These are phyloP conservation scores for Lochmaea crataegi DNA, from an alignment of 2,888 invertebrate genomes.

Conservation along the genomic window DNA sequence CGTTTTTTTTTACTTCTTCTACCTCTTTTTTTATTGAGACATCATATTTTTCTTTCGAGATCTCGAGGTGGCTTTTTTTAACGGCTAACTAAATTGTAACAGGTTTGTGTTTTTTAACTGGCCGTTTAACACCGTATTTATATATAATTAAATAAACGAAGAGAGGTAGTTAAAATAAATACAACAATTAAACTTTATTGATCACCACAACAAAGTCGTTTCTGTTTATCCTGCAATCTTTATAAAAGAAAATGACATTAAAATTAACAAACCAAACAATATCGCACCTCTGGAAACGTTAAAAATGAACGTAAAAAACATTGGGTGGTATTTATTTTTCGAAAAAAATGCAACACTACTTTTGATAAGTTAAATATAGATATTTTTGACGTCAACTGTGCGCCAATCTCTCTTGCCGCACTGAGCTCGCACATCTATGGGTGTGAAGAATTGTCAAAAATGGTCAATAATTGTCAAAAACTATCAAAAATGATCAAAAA, in stretches of 20 bases:
- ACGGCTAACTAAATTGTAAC: constrained; percentile 4
- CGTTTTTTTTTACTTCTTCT: constrained; percentile 36
- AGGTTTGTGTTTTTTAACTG: constrained; percentile 2
- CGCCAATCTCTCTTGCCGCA: too few relatives aligned
- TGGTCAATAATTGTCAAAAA: too few relatives aligned
- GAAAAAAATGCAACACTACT: too few relatives aligned
- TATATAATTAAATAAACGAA: background rate
- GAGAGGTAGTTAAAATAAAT: background rate
- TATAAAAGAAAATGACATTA: background rate
- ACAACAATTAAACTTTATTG: background rate
- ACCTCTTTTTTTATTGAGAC: constrained; percentile 48
- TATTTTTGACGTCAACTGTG: too few relatives aligned
- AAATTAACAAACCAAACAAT: background rate
- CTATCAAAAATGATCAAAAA: too few relatives aligned
- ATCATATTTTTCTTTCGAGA: constrained; percentile 50
- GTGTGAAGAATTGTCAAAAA: too few relatives aligned
- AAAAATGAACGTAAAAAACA: background rate
- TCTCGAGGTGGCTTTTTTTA: constrained; percentile 18
- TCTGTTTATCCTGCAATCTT: background rate
- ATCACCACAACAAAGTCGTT: background rate
- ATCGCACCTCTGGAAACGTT: background rate
- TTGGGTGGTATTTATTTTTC: background rate
- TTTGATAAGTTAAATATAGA: too few relatives aligned
- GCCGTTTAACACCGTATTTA: background rate
- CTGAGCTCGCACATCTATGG: too few relatives aligned